Conservation (phyloP, 2,888 invertebrate genomes). For the Eutolmus rufibarbis region DNA sequence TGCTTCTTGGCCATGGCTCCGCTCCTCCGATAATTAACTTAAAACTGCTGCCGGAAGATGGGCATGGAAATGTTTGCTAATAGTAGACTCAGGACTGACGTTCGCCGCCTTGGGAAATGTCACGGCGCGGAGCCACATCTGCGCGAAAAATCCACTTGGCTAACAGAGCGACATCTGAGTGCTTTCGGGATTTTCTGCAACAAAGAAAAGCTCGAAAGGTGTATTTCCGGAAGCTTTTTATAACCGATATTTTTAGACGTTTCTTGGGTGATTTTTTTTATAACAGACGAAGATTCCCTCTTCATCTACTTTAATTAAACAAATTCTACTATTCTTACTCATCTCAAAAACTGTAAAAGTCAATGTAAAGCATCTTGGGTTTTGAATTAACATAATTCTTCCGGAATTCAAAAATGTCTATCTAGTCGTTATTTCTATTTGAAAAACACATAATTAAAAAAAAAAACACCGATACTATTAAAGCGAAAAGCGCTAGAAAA, state of each 20-base stretch:
- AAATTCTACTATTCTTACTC: no score
- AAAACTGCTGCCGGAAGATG: background rate
- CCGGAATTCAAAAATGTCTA: no score
- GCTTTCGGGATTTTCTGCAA: background rate
- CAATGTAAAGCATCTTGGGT: no score
- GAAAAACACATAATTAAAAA: no score
- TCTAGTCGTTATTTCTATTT: no score
- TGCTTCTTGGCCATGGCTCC: background rate
- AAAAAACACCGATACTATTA: no score
- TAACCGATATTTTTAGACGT: background rate
- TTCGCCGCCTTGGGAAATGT: background rate
- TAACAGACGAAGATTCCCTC: no score
- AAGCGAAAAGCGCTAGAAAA: no score
- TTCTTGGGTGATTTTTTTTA: background rate
- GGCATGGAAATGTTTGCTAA: background rate
- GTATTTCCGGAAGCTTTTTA: background rate
- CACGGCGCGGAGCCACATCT: background rate
- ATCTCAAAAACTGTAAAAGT: no score
- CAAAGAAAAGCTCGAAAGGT: background rate
- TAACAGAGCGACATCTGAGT: background rate
- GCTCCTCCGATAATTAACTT: background rate
- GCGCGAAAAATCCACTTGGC: background rate
- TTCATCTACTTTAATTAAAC: no score
- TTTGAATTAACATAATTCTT: no score
- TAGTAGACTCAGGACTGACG: background rate